Conservation (phyloP, 2,888 invertebrate genomes). For the Callinectes sapidus region DNA sequence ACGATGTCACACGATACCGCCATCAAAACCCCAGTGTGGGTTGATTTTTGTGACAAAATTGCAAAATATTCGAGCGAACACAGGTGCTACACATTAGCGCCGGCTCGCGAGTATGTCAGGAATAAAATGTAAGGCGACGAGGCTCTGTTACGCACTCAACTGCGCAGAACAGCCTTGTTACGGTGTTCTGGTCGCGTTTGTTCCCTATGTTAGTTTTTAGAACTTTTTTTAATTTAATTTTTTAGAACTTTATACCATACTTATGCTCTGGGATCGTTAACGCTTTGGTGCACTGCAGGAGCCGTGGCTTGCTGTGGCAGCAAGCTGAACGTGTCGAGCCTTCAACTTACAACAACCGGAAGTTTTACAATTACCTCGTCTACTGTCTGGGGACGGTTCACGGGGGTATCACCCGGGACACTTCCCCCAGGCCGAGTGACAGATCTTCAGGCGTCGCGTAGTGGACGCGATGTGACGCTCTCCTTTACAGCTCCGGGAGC, state of each 20-base stretch:
- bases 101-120: no score
- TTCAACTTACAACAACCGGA: not conserved
- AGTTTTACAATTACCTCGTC: not conserved
- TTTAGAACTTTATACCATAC: not conserved
- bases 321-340: constrained; percentile 23
- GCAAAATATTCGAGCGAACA: no score
- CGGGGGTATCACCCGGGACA: not conserved
- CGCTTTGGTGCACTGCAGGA: not conserved
- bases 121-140: no score
- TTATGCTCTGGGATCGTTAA: not conserved
- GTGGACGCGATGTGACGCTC: not conserved
- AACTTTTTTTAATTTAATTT: not conserved
- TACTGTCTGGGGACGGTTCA: not conserved
- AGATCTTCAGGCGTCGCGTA: constrained; percentile 16
- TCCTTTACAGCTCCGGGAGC: constrained; percentile 54
- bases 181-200: no score
- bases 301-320: constrained; percentile 49
- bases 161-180: no score
- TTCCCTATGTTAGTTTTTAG: no score
- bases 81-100: no score
- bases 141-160: no score
- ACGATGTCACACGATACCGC: no score
- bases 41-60: no score
- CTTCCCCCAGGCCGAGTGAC: constrained; percentile 48
- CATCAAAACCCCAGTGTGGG: no score